Evolutionary conservation across 1,140 invertebrate genomes (phyloP), one percentile per base, ranked within the genome.

Genomic region (Panulirus ornatus): DNA sequence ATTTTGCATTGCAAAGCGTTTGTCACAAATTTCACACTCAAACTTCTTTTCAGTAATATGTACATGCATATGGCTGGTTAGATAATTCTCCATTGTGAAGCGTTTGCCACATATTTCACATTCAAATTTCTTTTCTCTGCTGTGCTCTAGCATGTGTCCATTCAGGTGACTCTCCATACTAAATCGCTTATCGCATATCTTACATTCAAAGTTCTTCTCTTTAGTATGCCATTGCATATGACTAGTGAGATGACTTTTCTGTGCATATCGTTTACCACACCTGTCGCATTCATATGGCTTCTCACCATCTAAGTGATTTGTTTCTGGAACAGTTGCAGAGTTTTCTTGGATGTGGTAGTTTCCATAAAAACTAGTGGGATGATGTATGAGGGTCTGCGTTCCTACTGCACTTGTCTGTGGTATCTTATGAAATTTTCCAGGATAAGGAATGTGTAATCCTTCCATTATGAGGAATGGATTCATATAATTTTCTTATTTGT

Each of bases 1-100:
- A 58, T 88, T 90, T 40, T 91, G 90, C 84, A 92, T 90, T 34
- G 84, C 81, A 86, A 92, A 92, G 3, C 83, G 63, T 34, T 92
- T 92, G 42, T 89, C 84, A 71, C 92, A 92, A 8, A 84, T 58
- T 34, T 79, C 78, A 76, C 92, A 92, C 38, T 85, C 54, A 63
- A 58, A 78, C 70, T 87, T 88, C 66, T 88, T 88, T n/a, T 88
- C 85, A 2, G 85, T 79, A 34, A 88, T 88, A 40, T 88, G 85
- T 19, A 79, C 85, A 3, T 88, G 85, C 85, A 88, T 88, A 34
- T 88, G 85, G 36, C 85, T 88, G 16, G 75, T 79, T 16, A 88
- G 42, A 22, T 88, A 88, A 44, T 88, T 88, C 66, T 88, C 85
- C 85, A 88, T 88, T 30, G 85, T 79, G 58, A 88, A 88, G 14